Percentiles rank a stretch among this genome's conserved stretches.
These are phyloP conservation scores for Calcarius lapponicus DNA, from an alignment of 2,797 vertebrate genomes.

Conservation along the genomic window DNA sequence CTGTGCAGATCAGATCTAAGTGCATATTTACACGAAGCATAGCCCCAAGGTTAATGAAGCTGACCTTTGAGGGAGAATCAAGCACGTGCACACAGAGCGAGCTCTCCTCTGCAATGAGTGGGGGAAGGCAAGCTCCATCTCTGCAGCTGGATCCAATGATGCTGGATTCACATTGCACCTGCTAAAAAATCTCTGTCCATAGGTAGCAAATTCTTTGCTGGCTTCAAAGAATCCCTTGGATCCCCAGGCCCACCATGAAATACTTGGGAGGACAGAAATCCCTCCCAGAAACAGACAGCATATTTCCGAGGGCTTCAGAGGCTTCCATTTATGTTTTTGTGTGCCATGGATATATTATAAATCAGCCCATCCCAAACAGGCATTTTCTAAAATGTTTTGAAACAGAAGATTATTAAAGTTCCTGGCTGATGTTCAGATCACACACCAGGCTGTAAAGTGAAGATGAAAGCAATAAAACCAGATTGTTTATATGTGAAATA, in stretches of 20 bases:
- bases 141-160: neutral
- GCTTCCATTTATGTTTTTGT: neutral
- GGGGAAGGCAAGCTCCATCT: neutral
- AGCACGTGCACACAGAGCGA: neutral
- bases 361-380: neutral
- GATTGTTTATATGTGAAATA: constrained; percentile 42
- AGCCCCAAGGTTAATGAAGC: neutral
- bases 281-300: neutral
- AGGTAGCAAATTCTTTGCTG: constrained; percentile 3
- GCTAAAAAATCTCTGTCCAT: rapidly evolving
- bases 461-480: constrained; percentile 65
- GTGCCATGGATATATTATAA: constrained; percentile 2
- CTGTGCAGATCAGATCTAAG: neutral
- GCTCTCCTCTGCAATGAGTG: neutral
- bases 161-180: neutral
- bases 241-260: neutral
- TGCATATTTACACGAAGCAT: neutral
- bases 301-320: neutral
- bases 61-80: neutral
- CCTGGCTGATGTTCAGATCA: constrained; percentile 46
- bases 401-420: neutral
- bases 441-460: constrained; percentile 57
- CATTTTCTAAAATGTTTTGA: constrained; percentile 38
- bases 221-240: neutral
- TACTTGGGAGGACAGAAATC: neutral